phyloP scores from a whole-genome alignment of 2,797 vertebrate species.

The Orientallactaga sibirica region DNA sequence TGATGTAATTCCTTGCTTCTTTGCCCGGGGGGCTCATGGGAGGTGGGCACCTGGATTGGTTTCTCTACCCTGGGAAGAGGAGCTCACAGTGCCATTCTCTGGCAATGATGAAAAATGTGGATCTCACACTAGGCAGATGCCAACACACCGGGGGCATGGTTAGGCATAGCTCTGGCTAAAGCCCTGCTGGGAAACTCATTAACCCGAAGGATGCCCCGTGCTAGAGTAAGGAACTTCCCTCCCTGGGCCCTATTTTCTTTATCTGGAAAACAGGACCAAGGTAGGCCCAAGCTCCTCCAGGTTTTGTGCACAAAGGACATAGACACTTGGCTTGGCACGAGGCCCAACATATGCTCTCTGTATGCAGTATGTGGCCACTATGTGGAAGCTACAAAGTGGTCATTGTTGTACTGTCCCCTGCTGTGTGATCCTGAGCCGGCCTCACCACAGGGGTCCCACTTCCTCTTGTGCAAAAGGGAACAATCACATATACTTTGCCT shows the following conservation, averaged over 20 bases:
- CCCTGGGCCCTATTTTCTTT: background rate
- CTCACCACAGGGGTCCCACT: background rate
- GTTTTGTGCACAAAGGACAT: background rate
- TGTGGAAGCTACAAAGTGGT: fast-evolving
- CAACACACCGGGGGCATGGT: too few species aligned
- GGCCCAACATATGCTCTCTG: background rate
- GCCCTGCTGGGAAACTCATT: too few species aligned
- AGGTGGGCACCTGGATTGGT: background rate
- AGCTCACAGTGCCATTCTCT: background rate
- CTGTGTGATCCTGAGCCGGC: too few species aligned
- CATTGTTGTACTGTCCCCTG: background rate
- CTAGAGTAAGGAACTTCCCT: background rate
- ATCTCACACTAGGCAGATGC: background rate
- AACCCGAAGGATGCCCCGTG: background rate
- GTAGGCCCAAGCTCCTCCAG: background rate
- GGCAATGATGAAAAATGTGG: too few species aligned
- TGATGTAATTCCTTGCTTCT: too few species aligned
- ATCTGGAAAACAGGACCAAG: background rate
- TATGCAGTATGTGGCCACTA: fast-evolving
- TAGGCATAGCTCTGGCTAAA: background rate
- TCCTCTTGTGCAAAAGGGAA: background rate
- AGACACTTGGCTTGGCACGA: fast-evolving
- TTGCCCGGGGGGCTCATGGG: too few species aligned
- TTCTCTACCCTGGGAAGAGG: background rate
- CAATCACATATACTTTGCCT: too few species aligned